Evolutionary conservation across 2,797 vertebrate species (phyloP).

Genomic region (Echiichthys vipera): DNA sequence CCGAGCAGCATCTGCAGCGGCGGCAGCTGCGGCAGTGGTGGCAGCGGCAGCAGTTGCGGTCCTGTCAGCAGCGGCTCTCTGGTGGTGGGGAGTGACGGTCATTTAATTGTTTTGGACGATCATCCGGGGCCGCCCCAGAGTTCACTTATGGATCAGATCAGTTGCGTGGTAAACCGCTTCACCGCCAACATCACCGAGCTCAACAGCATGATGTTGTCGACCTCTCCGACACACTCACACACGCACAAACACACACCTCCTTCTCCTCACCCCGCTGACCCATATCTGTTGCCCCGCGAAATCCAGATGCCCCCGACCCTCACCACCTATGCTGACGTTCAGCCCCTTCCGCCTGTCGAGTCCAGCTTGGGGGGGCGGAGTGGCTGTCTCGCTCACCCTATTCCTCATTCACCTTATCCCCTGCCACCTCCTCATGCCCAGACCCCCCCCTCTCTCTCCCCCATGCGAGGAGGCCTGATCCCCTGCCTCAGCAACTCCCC

Average conservation of each 20-base stretch:
- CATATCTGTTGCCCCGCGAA: conserved; percentile 90
- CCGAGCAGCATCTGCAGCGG: conserved; percentile 67
- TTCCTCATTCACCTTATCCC: conserved; percentile 72
- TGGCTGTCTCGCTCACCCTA: conserved; percentile 68
- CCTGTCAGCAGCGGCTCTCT: conserved; percentile 57
- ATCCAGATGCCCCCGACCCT: conserved; percentile 91
- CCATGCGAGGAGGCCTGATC: conserved; percentile 76
- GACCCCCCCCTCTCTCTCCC: conserved; percentile 70
- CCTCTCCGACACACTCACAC: conserved; percentile 79
- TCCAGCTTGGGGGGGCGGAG: conserved; percentile 73
- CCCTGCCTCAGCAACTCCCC: conserved; percentile 86
- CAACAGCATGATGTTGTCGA: conserved; percentile 95
- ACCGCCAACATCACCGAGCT: conserved; percentile 96
- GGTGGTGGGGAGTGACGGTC: conserved; percentile 50
- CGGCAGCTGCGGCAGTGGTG: conserved; percentile 68
- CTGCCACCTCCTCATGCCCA: conserved; percentile 63
- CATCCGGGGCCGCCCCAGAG: conserved; percentile 86
- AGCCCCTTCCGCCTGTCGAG: conserved; percentile 91
- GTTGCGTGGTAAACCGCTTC: conserved; percentile 96
- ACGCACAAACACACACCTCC: conserved; percentile 76
- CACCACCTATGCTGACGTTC: conserved; percentile 95
- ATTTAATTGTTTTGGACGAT: conserved; percentile 50
- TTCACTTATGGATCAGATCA: conserved; percentile 97
- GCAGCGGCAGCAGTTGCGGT: conserved; percentile 67
- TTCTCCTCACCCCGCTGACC: conserved; percentile 74